Conservation (phyloP, 2,113 vertebrate species). For the Nettapus auritus region DNA sequence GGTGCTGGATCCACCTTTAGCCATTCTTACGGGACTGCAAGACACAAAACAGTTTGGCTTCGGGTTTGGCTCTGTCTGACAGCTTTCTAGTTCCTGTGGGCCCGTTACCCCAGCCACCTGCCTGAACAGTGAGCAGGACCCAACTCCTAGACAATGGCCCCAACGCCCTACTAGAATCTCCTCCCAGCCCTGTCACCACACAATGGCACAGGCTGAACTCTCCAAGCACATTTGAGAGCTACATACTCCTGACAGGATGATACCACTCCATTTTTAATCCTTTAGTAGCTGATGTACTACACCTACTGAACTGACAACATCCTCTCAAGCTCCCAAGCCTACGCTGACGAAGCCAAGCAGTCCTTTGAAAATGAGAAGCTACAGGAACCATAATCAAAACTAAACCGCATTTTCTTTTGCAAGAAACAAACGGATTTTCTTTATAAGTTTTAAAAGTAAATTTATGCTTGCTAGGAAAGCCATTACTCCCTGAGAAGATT, state of each 20-base stretch:
- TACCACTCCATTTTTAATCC: not conserved
- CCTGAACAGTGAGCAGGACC: rapidly evolving
- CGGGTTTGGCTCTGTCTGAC: not conserved
- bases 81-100: not conserved
- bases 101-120: no score
- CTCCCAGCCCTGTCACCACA: not conserved
- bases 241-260: not conserved
- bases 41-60: not conserved
- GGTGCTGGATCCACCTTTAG: not conserved
- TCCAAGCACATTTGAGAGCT: not conserved
- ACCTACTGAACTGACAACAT: not conserved
- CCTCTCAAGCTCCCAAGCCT: not conserved
- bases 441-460: not conserved
- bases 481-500: not conserved
- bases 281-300: rapidly evolving
- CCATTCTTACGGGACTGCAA: not conserved
- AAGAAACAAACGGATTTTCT: not conserved
- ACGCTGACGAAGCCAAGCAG: not conserved
- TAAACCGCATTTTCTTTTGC: not conserved
- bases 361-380: not conserved
- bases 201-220: not conserved
- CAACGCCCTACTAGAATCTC: not conserved
- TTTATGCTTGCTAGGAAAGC: not conserved
- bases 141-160: rapidly evolving
- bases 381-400: not conserved